These are phyloP conservation scores for Chalcosyrphus nemorum DNA, from an alignment of 2,888 invertebrate species.

Conservation along the genomic window DNA sequence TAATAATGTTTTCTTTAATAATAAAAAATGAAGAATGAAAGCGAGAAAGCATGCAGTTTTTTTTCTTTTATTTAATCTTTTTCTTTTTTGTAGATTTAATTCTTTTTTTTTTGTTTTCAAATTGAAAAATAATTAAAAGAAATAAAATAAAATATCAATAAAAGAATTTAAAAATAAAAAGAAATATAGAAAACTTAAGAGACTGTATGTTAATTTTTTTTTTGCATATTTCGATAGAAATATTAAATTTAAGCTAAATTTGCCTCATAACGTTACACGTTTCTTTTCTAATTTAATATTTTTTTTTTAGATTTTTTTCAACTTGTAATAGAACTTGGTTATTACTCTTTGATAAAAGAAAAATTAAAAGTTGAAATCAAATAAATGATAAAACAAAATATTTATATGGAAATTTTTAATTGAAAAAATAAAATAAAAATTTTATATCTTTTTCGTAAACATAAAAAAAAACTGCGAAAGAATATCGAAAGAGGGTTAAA, in stretches of 20 bases:
- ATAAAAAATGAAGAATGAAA: conserved; percentile 74
- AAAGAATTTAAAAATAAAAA: conserved; percentile 33
- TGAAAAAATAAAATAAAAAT: conserved; percentile 7
- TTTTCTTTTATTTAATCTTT: conserved; percentile 58
- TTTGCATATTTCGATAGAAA: conserved; percentile 66
- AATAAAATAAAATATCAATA: conserved; percentile 45
- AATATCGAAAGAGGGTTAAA: conserved; percentile 30
- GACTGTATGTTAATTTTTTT: conserved; percentile 53
- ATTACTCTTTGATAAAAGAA: conserved; percentile 43
- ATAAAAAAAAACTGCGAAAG: conserved; percentile 14
- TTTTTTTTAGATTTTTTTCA: conserved; percentile 34
- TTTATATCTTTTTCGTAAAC: not conserved
- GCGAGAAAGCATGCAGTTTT: conserved; percentile 72
- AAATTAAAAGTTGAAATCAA: conserved; percentile 7
- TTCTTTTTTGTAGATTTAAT: conserved; percentile 54
- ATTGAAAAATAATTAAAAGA: conserved; percentile 45
- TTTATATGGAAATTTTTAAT: conserved; percentile 60
- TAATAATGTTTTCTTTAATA: conserved; percentile 70
- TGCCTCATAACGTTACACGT: conserved; percentile 78
- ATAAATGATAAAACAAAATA: conserved; percentile 2
- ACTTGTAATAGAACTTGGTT: conserved; percentile 66
- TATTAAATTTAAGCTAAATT: conserved; percentile 75
- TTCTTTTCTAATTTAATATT: conserved; percentile 74
- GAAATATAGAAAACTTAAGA: conserved; percentile 50
- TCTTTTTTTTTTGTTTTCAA: conserved; percentile 50